Conservation (phyloP, 1,140 invertebrate genomes). For the Vanessa tameamea region DNA sequence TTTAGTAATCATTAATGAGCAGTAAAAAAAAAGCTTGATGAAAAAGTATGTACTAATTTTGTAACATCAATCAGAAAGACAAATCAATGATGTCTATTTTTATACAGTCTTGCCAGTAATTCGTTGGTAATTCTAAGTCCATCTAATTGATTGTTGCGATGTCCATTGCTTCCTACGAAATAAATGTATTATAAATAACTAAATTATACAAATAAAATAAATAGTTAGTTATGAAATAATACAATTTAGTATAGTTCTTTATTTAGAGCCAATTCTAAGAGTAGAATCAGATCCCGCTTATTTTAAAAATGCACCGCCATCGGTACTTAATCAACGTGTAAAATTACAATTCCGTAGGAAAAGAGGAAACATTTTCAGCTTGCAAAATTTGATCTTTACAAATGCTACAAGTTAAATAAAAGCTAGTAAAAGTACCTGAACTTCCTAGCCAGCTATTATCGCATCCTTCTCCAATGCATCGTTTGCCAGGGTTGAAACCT, state of each 20-base stretch:
- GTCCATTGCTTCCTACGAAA: background rate
- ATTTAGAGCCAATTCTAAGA: too few species aligned
- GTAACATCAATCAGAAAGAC: too few species aligned
- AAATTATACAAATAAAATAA: background rate
- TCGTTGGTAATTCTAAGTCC: background rate
- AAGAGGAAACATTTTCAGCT: too few species aligned
- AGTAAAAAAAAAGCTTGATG: too few species aligned
- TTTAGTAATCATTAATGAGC: too few species aligned
- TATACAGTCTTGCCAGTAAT: background rate
- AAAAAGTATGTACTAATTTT: too few species aligned
- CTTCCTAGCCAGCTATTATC: conserved; percentile 13
- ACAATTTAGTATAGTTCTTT: too few species aligned
- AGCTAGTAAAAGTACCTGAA: background rate
- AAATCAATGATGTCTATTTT: background rate
- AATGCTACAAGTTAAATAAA: background rate
- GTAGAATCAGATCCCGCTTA: too few species aligned
- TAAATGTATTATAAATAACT: too few species aligned
- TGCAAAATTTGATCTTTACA: background rate
- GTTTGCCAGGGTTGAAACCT: conserved; percentile 64
- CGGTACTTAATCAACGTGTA: too few species aligned
- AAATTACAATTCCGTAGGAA: too few species aligned
- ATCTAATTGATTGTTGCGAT: background rate
- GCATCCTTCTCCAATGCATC: conserved; percentile 69
- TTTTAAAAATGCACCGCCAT: too few species aligned
- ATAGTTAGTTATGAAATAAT: background rate